Evolutionary conservation across 2,113 vertebrate genomes (phyloP), one percentile per base, ranked within the genome.

Genomic region (Pteruthius melanotis): DNA sequence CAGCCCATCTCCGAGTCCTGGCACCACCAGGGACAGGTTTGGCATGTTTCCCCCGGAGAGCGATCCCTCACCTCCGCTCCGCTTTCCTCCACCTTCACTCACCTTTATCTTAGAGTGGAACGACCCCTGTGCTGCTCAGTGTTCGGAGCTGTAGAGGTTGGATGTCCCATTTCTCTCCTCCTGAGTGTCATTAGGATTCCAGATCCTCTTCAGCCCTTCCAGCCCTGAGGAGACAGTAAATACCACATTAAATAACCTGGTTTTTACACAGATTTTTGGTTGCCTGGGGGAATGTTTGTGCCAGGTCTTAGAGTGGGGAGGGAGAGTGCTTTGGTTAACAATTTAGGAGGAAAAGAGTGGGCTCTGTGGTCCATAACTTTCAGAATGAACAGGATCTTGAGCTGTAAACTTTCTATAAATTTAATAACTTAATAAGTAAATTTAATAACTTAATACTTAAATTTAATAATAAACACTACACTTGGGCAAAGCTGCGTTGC

Each of bases 1-100:
- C 11, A 63, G 26, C 49, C 53, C 1, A 4, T 18, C 10, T 10
- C 61, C 13, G 15, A 31, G 31, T 5, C 11, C 42, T 7, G 64
- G 31, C n/a, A 33, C 23, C 71, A 24, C 13, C 11, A 16, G 3
- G 24, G 21, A 13, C 12, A 35, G 8, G 15, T 14, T 12, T 5
- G 20, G 28, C 28, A 15, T 7, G 45, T 15, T 15, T 37, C 65
- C 17, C 45, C 45, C 19, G 65, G 45, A 8, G 45, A 35, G 33
- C 6, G 10, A 31, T 7, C 52, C 31, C 0, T 17, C 11, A 19
- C 66, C n/a, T 16, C 42, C 0, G 0, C 40, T 37, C 20, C 1
- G 1, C 54, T 49, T 9, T 11, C 40, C 59, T 44, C 47, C 53
- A 2, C 28, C 1, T 21, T n/a, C 68, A 3, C 60, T 24, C 24